phyloP scores from a whole-genome alignment of 2,888 invertebrate species.

The Digitonthophagus gazella region DNA sequence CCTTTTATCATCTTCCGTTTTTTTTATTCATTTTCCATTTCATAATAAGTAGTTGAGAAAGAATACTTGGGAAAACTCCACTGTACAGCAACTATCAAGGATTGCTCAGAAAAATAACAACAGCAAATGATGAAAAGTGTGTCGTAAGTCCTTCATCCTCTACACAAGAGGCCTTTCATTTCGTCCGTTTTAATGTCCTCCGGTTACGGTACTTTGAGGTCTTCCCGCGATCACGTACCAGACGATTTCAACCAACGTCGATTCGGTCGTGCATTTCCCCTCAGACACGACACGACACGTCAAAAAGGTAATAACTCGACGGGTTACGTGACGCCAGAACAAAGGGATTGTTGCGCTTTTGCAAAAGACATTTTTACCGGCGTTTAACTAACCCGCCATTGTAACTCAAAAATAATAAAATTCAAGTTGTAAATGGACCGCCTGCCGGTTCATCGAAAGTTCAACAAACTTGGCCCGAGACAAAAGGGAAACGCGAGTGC shows the following conservation, averaged over 20 bases:
- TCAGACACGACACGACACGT: no score
- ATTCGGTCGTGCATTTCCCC: not conserved
- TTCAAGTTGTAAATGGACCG: not conserved
- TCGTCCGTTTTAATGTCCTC: conserved; percentile 1
- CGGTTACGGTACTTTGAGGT: conserved; percentile 12
- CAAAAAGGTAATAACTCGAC: not conserved
- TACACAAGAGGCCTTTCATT: conserved; percentile 15
- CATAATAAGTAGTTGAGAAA: no score
- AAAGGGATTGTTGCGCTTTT: no score
- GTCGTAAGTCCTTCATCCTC: conserved; percentile 8
- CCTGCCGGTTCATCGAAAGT: not conserved
- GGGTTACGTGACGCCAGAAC: no score
- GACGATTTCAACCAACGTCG: not conserved
- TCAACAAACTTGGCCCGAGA: not conserved
- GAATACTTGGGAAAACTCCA: no score
- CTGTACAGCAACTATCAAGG: not conserved
- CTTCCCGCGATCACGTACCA: conserved; percentile 6
- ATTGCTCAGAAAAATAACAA: not conserved
- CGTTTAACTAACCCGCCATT: no score
- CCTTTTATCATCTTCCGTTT: no score
- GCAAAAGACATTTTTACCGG: no score
- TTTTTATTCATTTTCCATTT: no score
- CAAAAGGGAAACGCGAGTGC: not conserved
- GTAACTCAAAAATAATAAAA: no score
- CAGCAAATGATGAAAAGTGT: conserved; percentile 4